These are phyloP conservation scores for Patella ulyssiponensis DNA, from an alignment of 2,888 invertebrate species.

Conservation along the genomic window DNA sequence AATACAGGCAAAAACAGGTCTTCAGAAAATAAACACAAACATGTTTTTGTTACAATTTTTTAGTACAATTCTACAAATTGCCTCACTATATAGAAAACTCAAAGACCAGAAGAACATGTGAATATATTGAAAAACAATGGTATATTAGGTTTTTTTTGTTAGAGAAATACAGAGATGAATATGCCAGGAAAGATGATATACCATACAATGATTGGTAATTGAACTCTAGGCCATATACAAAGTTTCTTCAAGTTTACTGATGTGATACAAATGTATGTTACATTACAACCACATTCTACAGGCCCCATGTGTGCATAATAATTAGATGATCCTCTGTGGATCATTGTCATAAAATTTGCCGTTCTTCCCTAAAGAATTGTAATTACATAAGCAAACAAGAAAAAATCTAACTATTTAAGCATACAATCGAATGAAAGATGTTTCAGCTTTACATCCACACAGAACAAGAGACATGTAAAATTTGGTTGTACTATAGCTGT, in stretches of 20 bases:
- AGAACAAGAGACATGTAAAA: background rate
- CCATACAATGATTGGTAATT: too few relatives aligned
- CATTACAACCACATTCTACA: too few relatives aligned
- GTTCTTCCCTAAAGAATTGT: too few relatives aligned
- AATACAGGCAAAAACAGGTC: constrained; percentile 66
- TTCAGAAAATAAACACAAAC: constrained; percentile 23
- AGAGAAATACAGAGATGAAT: too few relatives aligned
- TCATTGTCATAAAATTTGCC: too few relatives aligned
- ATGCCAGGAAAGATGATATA: too few relatives aligned
- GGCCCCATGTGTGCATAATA: too few relatives aligned
- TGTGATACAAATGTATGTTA: too few relatives aligned
- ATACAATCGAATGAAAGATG: background rate
- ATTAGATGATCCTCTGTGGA: too few relatives aligned
- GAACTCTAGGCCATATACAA: too few relatives aligned
- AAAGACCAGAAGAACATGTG: background rate
- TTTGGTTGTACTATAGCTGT: background rate
- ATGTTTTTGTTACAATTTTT: background rate
- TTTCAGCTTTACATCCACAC: background rate
- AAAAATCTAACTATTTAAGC: background rate
- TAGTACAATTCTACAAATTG: background rate
- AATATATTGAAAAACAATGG: background rate
- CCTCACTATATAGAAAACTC: background rate
- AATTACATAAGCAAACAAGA: background rate
- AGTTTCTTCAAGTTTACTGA: too few relatives aligned
- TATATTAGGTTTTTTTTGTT: background rate